Conservation (phyloP, 1,140 invertebrate species). For the Drosophila insularis region DNA sequence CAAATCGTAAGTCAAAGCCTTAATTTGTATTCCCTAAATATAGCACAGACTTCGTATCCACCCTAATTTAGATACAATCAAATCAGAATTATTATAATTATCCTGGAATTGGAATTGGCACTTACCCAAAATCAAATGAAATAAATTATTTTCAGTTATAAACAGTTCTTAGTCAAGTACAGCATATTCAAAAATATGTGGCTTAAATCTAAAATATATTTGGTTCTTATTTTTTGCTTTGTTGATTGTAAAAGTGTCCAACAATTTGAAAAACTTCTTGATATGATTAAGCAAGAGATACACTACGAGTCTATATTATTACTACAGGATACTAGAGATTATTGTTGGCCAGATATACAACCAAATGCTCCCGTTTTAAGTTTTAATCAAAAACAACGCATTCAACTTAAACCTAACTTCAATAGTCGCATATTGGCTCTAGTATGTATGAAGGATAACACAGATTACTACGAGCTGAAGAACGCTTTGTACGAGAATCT, state of each 20-base stretch:
- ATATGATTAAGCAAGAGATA: slow-evolving; percentile 11
- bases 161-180: no score
- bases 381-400: slow-evolving; percentile 29
- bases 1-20: no score
- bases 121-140: no score
- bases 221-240: slow-evolving; percentile 1
- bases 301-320: slow-evolving; percentile 30
- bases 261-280: neutral
- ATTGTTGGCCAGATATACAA: slow-evolving; percentile 7
- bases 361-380: slow-evolving; percentile 26
- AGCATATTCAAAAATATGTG: neutral
- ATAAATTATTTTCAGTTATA: no score
- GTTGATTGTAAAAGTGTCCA: slow-evolving; percentile 23
- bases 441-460: slow-evolving; percentile 28
- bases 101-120: no score
- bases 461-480: neutral
- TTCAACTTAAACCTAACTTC: slow-evolving; percentile 20
- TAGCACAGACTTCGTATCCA: no score
- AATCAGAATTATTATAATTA: no score
- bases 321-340: neutral
- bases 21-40: no score
- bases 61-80: no score
- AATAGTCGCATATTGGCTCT: slow-evolving; percentile 33
- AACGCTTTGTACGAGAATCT: slow-evolving; percentile 33
- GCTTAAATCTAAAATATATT: slow-evolving; percentile 3